Percentiles rank a stretch among this genome's conserved stretches.
phyloP scores from a whole-genome alignment of 1,140 invertebrate genomes.

The Cotesia chilonis region DNA sequence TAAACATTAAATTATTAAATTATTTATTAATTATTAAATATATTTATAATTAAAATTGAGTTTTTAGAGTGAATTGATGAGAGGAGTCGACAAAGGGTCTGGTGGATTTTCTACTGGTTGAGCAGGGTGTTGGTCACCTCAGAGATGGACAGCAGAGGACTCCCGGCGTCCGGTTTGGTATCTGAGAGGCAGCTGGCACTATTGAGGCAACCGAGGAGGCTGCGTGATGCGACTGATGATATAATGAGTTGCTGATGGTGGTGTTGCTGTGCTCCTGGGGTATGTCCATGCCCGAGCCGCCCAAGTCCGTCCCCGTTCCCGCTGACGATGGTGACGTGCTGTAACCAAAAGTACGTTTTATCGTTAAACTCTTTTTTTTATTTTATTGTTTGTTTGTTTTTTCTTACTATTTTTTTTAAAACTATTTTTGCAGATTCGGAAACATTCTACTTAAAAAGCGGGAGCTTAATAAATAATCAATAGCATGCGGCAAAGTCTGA shows the following conservation, averaged over 20 bases:
- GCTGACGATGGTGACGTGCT: slow-evolving; percentile 60
- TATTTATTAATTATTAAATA: neutral
- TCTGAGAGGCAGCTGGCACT: slow-evolving; percentile 65
- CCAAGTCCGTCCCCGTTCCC: slow-evolving; percentile 57
- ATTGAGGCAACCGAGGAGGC: slow-evolving; percentile 54
- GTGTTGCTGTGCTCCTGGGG: slow-evolving; percentile 49
- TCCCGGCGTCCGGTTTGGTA: slow-evolving; percentile 74
- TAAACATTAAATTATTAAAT: too few relatives aligned
- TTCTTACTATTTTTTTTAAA: too few relatives aligned
- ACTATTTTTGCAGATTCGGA: too few relatives aligned
- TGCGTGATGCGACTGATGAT: slow-evolving; percentile 51
- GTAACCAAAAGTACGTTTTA: slow-evolving; percentile 56
- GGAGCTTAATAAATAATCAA: too few relatives aligned
- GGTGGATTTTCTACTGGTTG: slow-evolving; percentile 68
- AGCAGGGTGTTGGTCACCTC: slow-evolving; percentile 83
- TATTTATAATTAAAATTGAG: slow-evolving; percentile 40
- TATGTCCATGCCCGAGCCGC: slow-evolving; percentile 53
- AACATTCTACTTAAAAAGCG: too few relatives aligned
- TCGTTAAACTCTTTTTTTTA: slow-evolving; percentile 27
- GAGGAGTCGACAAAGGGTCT: neutral
- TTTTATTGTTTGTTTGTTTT: slow-evolving; percentile 7
- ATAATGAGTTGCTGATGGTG: slow-evolving; percentile 56
- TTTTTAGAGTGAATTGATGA: too few relatives aligned
- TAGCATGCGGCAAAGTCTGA: too few relatives aligned
- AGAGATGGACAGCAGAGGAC: slow-evolving; percentile 84